These are phyloP conservation scores for Oostethus manadensis DNA, from an alignment of 2,113 vertebrate species.

Conservation along the genomic window DNA sequence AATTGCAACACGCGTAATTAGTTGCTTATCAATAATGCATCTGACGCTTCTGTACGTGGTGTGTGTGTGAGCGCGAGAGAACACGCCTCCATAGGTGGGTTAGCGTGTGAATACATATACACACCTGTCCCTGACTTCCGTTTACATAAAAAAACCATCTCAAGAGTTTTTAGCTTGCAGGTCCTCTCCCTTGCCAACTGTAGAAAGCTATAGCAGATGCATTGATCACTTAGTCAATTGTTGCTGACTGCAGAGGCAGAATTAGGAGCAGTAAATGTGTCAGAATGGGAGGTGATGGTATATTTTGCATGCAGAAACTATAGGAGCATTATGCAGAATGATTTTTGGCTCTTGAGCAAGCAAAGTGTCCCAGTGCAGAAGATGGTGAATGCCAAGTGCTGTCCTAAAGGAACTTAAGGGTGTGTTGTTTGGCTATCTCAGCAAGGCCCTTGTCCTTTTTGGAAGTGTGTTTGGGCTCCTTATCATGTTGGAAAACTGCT, in stretches of 20 bases:
- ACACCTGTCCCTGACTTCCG: background rate
- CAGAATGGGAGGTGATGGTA: background rate
- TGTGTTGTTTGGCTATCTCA: too few relatives aligned
- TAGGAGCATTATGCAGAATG: background rate
- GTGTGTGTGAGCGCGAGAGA: background rate
- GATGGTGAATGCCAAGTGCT: background rate
- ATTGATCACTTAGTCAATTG: conserved; percentile 2
- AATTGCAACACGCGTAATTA: conserved; percentile 18
- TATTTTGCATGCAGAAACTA: background rate
- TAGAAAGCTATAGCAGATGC: background rate
- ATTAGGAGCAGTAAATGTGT: background rate
- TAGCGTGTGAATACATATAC: background rate
- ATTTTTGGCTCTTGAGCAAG: background rate
- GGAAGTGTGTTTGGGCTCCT: too few relatives aligned
- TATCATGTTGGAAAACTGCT: too few relatives aligned
- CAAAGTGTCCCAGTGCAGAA: background rate
- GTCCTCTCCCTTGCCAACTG: background rate
- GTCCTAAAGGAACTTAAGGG: background rate
- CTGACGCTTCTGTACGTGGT: background rate
- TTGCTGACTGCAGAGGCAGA: background rate
- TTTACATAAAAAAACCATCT: background rate
- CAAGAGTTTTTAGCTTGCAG: background rate
- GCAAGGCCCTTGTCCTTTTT: too few relatives aligned
- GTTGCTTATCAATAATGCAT: conserved; percentile 20
- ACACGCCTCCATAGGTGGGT: background rate